phyloP scores from a whole-genome alignment of 2,797 vertebrate genomes.

The Sphenopsis melanotis region DNA sequence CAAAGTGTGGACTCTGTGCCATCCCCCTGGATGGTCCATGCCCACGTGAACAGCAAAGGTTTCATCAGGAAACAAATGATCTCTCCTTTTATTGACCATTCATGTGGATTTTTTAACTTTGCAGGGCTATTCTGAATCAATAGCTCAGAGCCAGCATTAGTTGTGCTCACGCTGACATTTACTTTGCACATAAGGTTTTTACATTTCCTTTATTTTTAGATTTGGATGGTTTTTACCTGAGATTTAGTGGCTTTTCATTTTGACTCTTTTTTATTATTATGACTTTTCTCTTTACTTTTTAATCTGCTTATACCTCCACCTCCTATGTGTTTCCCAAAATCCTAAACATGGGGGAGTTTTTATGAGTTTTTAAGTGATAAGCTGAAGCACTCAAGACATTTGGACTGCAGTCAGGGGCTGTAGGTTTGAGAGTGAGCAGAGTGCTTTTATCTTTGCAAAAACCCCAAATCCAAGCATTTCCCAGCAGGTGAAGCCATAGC shows the following conservation, averaged over 20 bases:
- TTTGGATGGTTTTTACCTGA: not conserved
- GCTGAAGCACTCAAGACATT: not conserved
- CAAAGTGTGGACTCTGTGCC: not conserved
- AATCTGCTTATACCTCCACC: not conserved
- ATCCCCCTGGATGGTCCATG: not conserved
- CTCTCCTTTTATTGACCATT: not conserved
- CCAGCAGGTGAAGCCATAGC: not conserved
- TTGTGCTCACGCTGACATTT: slow-evolving; percentile 11
- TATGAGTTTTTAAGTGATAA: not conserved
- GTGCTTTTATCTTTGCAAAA: not conserved
- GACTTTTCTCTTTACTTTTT: not conserved
- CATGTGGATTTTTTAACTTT: not conserved
- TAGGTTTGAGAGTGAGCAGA: not conserved
- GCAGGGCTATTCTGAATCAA: not conserved
- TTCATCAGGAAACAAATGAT: not conserved
- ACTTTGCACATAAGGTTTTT: not conserved
- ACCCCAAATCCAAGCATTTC: not conserved
- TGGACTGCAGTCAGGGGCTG: not conserved
- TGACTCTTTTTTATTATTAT: not conserved
- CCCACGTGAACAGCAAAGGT: not conserved
- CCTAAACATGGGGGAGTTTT: not conserved
- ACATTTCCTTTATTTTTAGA: not conserved
- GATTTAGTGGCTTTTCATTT: not conserved
- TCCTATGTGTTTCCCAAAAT: not conserved
- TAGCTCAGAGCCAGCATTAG: not conserved